Evolutionary conservation across 2,888 invertebrate species (phyloP).

Genomic region (Ochlodes sylvanus): DNA sequence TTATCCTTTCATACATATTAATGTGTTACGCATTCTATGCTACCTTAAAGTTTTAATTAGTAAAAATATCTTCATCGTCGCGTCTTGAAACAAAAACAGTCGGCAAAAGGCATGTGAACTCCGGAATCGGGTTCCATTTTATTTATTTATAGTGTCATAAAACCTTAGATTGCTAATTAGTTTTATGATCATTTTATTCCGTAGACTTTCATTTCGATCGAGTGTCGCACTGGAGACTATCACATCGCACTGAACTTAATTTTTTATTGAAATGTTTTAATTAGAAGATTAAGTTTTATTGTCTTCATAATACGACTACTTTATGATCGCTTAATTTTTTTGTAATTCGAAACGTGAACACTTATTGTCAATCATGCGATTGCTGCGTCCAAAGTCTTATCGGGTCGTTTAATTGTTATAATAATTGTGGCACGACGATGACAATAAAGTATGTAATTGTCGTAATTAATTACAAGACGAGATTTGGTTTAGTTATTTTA

Average conservation of each 20-base stretch:
- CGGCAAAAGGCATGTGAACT: slow-evolving; percentile 61
- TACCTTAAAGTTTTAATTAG: slow-evolving; percentile 65
- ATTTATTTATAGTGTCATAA: slow-evolving; percentile 76
- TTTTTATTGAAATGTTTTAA: slow-evolving; percentile 31
- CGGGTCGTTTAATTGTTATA: slow-evolving; percentile 26
- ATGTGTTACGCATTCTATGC: slow-evolving; percentile 58
- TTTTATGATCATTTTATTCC: slow-evolving; percentile 72
- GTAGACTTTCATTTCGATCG: slow-evolving; percentile 47
- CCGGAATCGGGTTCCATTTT: slow-evolving; percentile 59
- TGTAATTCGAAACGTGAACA: slow-evolving; percentile 32
- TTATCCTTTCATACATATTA: slow-evolving; percentile 46
- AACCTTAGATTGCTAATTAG: slow-evolving; percentile 79
- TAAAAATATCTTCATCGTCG: slow-evolving; percentile 66
- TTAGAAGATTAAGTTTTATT: slow-evolving; percentile 36
- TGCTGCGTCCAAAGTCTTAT: slow-evolving; percentile 29
- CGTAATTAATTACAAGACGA: neutral
- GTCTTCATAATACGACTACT: slow-evolving; percentile 33
- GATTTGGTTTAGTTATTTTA: neutral
- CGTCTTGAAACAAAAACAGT: slow-evolving; percentile 63
- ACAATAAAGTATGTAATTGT: slow-evolving; percentile 12
- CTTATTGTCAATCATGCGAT: slow-evolving; percentile 29
- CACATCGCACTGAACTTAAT: slow-evolving; percentile 20
- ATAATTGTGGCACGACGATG: slow-evolving; percentile 23
- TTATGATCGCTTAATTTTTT: slow-evolving; percentile 32
- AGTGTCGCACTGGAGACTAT: slow-evolving; percentile 19